Conservation (phyloP, 2,888 invertebrate genomes). For the Boloria euphrosyne region DNA sequence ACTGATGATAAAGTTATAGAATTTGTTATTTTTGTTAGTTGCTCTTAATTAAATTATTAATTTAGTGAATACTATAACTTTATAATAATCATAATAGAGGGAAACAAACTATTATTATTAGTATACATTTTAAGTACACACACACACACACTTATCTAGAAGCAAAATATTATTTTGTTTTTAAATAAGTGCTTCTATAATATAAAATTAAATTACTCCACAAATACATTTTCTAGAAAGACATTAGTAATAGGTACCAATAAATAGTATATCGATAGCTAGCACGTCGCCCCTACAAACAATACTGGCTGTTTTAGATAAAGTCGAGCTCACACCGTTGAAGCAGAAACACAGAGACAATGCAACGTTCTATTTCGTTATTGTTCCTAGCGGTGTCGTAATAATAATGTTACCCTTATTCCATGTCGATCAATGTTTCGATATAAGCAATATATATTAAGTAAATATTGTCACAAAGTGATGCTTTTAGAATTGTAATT, state of each 20-base stretch:
- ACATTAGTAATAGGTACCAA: not conserved
- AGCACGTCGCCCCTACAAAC: not conserved
- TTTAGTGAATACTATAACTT: no score
- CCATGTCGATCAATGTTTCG: conserved; percentile 6
- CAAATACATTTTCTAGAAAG: not conserved
- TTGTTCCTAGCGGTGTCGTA: conserved; percentile 6
- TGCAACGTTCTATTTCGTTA: not conserved
- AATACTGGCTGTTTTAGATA: not conserved
- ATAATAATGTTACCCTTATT: conserved; percentile 10
- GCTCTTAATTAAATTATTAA: no score
- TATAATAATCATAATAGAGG: no score
- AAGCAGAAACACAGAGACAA: conserved; percentile 2
- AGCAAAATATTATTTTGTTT: no score
- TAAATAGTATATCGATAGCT: not conserved
- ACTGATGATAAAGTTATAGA: no score
- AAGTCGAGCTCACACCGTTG: not conserved
- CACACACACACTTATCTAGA: no score
- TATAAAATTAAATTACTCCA: not conserved
- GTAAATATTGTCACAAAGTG: not conserved
- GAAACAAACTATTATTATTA: no score
- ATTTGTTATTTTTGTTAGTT: no score
- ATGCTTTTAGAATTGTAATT: not conserved
- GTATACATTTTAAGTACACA: no score
- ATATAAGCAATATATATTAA: conserved; percentile 5
- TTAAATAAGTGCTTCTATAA: no score